Conservation (phyloP, 2,797 vertebrate species). For the Meda fulgida region DNA sequence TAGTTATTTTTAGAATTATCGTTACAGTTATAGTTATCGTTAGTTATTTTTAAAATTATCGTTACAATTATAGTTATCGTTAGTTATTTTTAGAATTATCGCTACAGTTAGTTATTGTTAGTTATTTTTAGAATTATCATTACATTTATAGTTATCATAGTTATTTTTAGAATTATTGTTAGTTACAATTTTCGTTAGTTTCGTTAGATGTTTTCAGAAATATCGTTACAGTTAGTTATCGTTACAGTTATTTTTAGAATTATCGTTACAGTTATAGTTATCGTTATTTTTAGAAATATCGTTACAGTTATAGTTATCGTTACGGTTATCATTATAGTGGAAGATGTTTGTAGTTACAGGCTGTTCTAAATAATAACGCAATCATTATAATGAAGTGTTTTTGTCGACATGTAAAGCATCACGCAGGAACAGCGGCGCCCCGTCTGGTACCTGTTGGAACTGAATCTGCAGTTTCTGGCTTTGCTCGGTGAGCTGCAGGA, state of each 20-base stretch:
- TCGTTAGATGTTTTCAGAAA: too few relatives aligned
- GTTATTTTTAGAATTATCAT: too few relatives aligned
- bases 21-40: not conserved
- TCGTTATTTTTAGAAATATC: too few relatives aligned
- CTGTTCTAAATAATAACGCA: not conserved
- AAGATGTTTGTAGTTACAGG: not conserved
- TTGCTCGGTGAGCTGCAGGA: constrained; percentile 92
- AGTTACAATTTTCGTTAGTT: not conserved
- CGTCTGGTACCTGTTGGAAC: constrained; percentile 88
- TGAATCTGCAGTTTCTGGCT: constrained; percentile 97
- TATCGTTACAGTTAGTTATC: too few relatives aligned
- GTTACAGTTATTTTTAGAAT: too few relatives aligned
- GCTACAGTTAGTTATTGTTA: too few relatives aligned
- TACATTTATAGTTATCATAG: not conserved
- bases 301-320: too few relatives aligned
- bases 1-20: not conserved
- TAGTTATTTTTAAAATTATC: too few relatives aligned
- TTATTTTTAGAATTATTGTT: not conserved
- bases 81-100: too few relatives aligned
- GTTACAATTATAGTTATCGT: too few relatives aligned
- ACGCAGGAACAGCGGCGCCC: not conserved
- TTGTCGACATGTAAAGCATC: not conserved
- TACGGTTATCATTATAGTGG: not conserved
- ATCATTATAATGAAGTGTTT: not conserved
- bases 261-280: too few relatives aligned